Conservation (phyloP, 2,888 invertebrate species). For the Andrena haemorrhoa region DNA sequence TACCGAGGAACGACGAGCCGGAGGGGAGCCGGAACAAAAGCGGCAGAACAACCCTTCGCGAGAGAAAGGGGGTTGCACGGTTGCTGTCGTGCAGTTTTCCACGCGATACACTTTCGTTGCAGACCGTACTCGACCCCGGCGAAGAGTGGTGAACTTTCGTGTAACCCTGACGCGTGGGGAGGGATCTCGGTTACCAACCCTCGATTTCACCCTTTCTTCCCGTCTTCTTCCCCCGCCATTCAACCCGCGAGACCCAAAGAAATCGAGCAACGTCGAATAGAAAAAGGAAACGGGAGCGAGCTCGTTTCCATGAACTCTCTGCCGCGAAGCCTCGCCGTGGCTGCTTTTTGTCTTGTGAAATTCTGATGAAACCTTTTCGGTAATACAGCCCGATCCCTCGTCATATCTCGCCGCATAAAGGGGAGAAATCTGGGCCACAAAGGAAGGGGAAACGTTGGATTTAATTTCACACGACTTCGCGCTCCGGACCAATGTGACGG, state of each 20-base stretch:
- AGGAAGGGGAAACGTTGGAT: neutral
- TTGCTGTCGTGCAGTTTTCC: constrained; percentile 26
- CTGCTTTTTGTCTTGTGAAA: neutral
- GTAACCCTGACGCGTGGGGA: neutral
- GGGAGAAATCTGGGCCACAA: neutral
- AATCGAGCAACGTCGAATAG: neutral
- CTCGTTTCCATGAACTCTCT: neutral
- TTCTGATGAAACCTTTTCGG: neutral
- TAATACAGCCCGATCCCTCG: neutral
- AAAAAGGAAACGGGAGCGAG: neutral
- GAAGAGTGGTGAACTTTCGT: constrained; percentile 41
- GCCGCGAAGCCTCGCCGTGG: neutral
- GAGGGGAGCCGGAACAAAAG: constrained; percentile 7
- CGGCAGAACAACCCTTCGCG: neutral
- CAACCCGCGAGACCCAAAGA: neutral
- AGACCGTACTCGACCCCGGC: constrained; percentile 51
- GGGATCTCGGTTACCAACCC: neutral
- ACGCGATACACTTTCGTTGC: constrained; percentile 29
- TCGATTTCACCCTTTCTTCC: neutral
- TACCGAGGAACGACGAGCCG: neutral
- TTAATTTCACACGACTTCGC: neutral
- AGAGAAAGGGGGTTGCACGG: neutral
- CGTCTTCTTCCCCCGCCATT: neutral
- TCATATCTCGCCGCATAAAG: neutral
- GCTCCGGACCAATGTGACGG: neutral